Evolutionary conservation across 2,797 vertebrate species (phyloP).

Genomic region (Gobionotothen gibberifrons): DNA sequence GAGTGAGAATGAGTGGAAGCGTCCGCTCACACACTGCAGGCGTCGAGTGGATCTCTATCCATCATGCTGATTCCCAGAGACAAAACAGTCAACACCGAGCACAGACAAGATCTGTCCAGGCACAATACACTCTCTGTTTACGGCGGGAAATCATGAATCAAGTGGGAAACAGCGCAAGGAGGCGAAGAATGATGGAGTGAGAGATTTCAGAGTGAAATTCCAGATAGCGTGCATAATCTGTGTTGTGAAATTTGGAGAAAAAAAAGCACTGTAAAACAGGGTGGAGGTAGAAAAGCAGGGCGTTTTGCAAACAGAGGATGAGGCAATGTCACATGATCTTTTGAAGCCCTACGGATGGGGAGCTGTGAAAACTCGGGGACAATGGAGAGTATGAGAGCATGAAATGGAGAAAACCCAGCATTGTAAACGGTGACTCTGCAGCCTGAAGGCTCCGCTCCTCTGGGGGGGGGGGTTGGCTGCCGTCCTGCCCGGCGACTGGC

Average conservation of each 20-base stretch:
- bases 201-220: conserved; percentile 29
- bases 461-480: conserved; percentile 46
- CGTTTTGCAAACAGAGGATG: conserved; percentile 65
- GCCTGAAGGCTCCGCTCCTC: conserved; percentile 56
- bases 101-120: conserved; percentile 69
- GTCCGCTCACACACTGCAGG: conserved; percentile 21
- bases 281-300: conserved; percentile 62
- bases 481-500: conserved; percentile 38
- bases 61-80: conserved; percentile 66
- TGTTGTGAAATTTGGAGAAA: conserved; percentile 35
- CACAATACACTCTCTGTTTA: conserved; percentile 61
- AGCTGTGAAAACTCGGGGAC: conserved; percentile 66
- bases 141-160: conserved; percentile 28
- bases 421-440: conserved; percentile 60
- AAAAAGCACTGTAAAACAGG: conserved; percentile 53
- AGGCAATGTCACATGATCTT: conserved; percentile 73
- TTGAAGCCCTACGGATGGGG: conserved; percentile 48
- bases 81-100: conserved; percentile 66
- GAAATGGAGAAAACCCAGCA: conserved; percentile 70
- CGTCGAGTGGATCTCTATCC: conserved; percentile 45
- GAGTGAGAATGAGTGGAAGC: conserved; percentile 39
- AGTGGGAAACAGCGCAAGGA: conserved; percentile 29
- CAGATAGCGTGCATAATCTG: conserved; percentile 32
- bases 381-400: conserved; percentile 73
- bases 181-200: conserved; percentile 16